A percentile compares a stretch with the other conserved stretches of the same genome.
Evolutionary conservation across 37 sponge, comb jelly and placozoan genomes (phyloP).

Genomic region (Hexactinellida sp.): DNA sequence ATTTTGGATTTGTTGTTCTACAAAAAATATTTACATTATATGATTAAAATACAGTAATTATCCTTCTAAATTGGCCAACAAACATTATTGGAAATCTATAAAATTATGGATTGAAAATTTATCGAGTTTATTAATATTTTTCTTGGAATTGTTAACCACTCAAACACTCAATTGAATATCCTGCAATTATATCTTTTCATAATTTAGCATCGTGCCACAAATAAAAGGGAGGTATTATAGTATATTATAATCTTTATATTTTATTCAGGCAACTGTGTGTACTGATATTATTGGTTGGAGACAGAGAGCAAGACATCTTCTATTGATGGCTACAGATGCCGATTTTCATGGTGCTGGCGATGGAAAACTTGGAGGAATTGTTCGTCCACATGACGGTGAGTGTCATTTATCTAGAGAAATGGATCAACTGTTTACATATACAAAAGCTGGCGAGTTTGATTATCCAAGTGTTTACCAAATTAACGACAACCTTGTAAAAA

Average conservation of each 20-base stretch:
- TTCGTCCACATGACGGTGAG: neutral
- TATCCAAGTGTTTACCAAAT: slow-evolving; percentile 6
- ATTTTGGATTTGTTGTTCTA: too few relatives aligned
- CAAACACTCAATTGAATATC: too few relatives aligned
- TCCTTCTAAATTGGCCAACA: too few relatives aligned
- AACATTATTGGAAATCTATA: too few relatives aligned
- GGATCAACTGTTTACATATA: neutral
- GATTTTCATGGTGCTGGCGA: neutral
- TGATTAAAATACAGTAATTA: too few relatives aligned
- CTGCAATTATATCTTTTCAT: too few relatives aligned
- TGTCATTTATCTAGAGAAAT: neutral
- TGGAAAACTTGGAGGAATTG: neutral
- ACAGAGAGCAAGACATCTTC: neutral
- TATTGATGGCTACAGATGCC: slow-evolving; percentile 7
- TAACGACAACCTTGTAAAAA: neutral
- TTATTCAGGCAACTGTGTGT: neutral
- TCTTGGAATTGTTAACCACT: too few relatives aligned
- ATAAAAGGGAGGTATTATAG: too few relatives aligned
- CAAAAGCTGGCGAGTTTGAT: neutral
- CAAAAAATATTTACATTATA: too few relatives aligned
- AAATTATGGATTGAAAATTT: too few relatives aligned
- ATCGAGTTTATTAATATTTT: too few relatives aligned
- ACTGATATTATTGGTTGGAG: slow-evolving; percentile 1
- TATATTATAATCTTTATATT: neutral
- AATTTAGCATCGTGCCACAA: too few relatives aligned